Conservation (phyloP, 2,888 invertebrate genomes). For the Galerucella nymphaeae region DNA sequence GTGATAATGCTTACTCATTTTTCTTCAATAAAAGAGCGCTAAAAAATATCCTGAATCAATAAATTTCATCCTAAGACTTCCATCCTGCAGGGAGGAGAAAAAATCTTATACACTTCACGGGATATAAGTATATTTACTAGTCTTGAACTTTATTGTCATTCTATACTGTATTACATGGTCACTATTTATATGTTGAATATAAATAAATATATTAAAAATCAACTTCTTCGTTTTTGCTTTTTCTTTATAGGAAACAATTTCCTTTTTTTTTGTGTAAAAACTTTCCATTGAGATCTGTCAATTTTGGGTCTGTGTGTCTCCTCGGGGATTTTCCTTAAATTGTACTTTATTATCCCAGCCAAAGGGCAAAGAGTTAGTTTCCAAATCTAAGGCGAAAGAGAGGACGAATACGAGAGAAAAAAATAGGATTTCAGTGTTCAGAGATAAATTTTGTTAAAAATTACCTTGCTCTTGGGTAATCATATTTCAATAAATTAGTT, state of each 20-base stretch:
- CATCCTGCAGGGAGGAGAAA: no score
- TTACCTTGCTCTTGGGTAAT: no score
- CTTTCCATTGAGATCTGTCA: conserved; percentile 43
- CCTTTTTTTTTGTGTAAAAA: conserved; percentile 21
- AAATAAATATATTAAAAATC: conserved; percentile 36
- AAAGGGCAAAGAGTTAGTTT: conserved; percentile 19
- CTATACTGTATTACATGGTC: no score
- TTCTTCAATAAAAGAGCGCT: background rate
- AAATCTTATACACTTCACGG: no score
- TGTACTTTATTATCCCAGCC: conserved; percentile 43
- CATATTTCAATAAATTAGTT: no score
- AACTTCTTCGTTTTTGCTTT: conserved; percentile 44
- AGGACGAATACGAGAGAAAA: background rate
- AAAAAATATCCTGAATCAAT: background rate
- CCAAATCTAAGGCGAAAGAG: background rate
- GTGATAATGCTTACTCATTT: background rate
- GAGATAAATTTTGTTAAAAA: no score
- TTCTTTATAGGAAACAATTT: conserved; percentile 37
- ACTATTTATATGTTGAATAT: no score
- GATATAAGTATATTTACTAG: no score
- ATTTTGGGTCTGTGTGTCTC: conserved; percentile 40
- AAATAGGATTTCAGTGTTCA: no score
- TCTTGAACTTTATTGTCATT: no score
- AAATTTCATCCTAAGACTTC: no score
- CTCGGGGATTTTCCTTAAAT: conserved; percentile 37